Percentiles rank a stretch among this genome's conserved stretches.
phyloP scores from a whole-genome alignment of 2,888 invertebrate genomes.

The Andrena bucephala region DNA sequence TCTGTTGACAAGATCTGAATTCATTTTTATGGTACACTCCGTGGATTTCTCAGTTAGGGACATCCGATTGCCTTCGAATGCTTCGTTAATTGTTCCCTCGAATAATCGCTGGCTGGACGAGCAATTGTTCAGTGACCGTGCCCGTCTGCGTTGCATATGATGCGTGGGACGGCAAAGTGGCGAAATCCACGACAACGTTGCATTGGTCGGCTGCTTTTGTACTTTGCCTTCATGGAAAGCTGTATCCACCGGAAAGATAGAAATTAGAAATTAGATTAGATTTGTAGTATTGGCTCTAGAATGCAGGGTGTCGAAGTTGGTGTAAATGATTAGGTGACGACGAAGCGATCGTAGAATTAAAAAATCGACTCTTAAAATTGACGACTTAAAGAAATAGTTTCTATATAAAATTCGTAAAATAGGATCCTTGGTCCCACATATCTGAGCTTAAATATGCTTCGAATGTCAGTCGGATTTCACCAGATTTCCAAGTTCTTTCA shows the following conservation, averaged over 20 bases:
- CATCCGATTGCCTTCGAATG: constrained; percentile 24
- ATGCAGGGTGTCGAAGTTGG: not conserved
- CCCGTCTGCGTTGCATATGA: not conserved
- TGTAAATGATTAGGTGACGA: too few relatives aligned
- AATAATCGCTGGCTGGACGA: constrained; percentile 27
- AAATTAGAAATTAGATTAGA: not conserved
- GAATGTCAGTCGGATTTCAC: too few relatives aligned
- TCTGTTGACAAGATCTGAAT: too few relatives aligned
- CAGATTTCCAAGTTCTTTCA: too few relatives aligned
- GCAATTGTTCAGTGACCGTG: constrained; percentile 33
- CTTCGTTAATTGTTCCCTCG: constrained; percentile 10
- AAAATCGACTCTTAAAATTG: too few relatives aligned
- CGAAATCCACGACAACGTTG: not conserved
- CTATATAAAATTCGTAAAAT: too few relatives aligned
- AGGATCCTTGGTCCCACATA: too few relatives aligned
- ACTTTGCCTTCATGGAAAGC: not conserved
- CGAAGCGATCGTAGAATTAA: too few relatives aligned
- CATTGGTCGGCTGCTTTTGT: not conserved
- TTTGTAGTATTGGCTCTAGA: not conserved
- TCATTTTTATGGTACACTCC: too few relatives aligned
- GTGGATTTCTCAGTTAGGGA: constrained; percentile 9
- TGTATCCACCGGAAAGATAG: not conserved
- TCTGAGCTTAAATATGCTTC: too few relatives aligned
- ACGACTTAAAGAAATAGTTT: too few relatives aligned
- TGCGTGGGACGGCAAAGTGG: not conserved